phyloP scores from a whole-genome alignment of 2,797 vertebrate species.

The Novumbra hubbsi region DNA sequence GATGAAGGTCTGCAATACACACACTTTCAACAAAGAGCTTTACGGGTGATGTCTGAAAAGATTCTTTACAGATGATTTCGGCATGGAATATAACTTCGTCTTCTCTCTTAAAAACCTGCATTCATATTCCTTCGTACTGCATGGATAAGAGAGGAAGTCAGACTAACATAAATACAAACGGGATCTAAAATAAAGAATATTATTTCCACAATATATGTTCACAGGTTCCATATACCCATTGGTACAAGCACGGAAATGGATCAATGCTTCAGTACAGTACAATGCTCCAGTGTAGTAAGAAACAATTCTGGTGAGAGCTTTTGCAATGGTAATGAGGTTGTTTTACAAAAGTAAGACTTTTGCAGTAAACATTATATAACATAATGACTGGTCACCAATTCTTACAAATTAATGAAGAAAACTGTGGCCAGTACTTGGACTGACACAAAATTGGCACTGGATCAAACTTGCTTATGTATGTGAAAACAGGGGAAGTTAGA shows the following conservation, averaged over 20 bases:
- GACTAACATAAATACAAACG: background rate
- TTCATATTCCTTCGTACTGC: background rate
- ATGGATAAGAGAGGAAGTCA: background rate
- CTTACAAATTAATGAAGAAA: constrained; percentile 43
- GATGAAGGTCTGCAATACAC: constrained; percentile 23
- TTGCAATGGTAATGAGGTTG: background rate
- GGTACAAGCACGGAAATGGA: background rate
- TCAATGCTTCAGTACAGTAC: background rate
- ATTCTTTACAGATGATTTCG: background rate
- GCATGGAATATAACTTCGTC: background rate
- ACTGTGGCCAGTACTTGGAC: constrained; percentile 35
- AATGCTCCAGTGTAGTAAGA: background rate
- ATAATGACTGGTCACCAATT: constrained; percentile 3
- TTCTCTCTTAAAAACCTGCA: background rate
- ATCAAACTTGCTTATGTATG: constrained; percentile 52
- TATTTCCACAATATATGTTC: background rate
- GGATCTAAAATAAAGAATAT: background rate
- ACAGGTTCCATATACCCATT: background rate
- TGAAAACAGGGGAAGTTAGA: constrained; percentile 63
- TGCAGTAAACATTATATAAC: constrained; percentile 14
- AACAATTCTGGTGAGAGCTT: background rate
- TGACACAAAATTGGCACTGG: constrained; percentile 31
- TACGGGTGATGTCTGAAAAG: background rate
- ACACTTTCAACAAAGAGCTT: constrained; percentile 7
- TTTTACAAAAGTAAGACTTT: background rate